A percentile compares a stretch with the other conserved stretches of the same genome.
Conservation (phyloP, 2,888 invertebrate genomes). For the Eulithis prunata region DNA sequence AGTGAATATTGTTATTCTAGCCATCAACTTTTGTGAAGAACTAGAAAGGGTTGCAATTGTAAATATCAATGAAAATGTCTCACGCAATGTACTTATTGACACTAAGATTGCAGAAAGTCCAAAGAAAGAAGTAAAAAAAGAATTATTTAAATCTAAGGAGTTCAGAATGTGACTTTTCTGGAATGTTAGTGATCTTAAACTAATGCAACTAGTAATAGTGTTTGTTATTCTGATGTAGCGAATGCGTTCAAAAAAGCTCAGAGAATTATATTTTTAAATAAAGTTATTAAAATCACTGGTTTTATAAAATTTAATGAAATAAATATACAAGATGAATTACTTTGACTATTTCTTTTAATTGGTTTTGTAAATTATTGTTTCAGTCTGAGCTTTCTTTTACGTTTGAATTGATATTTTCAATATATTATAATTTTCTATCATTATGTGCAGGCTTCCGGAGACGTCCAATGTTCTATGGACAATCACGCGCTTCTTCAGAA, state of each 20-base stretch:
- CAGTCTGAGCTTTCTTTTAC: slow-evolving; percentile 7
- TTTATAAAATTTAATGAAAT: no score
- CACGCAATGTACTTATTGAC: not conserved
- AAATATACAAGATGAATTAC: no score
- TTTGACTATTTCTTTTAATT: no score
- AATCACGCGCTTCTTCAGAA: slow-evolving; percentile 81
- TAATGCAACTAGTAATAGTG: not conserved
- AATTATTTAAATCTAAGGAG: no score
- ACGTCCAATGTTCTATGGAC: slow-evolving; percentile 83
- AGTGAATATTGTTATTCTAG: slow-evolving; percentile 12
- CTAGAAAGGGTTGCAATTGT: slow-evolving; percentile 54
- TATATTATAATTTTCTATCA: slow-evolving; percentile 35
- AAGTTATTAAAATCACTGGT: not conserved
- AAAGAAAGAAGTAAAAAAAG: not conserved
- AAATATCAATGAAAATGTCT: slow-evolving; percentile 70
- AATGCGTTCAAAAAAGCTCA: not conserved
- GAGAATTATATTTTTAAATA: not conserved
- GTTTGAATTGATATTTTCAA: slow-evolving; percentile 25
- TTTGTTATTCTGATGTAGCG: not conserved
- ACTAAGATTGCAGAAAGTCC: slow-evolving; percentile 12
- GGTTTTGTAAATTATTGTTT: not conserved
- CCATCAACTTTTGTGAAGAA: slow-evolving; percentile 23
- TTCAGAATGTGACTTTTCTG: not conserved
- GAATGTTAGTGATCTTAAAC: not conserved
- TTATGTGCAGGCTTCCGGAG: slow-evolving; percentile 79